These are phyloP conservation scores for Schrankia costaestrigalis DNA, from an alignment of 2,888 invertebrate species.

Conservation along the genomic window DNA sequence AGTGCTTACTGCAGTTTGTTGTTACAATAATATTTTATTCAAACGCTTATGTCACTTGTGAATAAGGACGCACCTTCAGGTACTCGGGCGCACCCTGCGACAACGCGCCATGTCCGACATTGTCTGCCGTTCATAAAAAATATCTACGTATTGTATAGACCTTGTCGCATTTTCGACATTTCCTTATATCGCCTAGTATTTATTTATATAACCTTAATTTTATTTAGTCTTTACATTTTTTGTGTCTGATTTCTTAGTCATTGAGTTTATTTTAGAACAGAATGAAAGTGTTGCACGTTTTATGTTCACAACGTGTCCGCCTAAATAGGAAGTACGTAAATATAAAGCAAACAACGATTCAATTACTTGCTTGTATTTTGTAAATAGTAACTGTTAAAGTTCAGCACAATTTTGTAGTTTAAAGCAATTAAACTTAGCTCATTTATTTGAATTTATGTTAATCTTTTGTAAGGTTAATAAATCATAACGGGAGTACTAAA, in stretches of 20 bases:
- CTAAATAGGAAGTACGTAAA: neutral
- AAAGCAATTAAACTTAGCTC: no score
- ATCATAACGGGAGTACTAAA: constrained; percentile 18
- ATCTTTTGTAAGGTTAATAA: constrained; percentile 13
- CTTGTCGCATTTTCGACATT: constrained; percentile 31
- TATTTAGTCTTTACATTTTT: constrained; percentile 21
- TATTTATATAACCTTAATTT: constrained; percentile 28
- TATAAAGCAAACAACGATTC: no score
- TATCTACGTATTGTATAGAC: constrained; percentile 27
- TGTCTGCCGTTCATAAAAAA: constrained; percentile 31
- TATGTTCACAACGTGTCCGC: constrained; percentile 1
- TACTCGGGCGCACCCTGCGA: constrained; percentile 30
- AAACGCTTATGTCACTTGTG: constrained; percentile 18
- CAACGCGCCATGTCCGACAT: constrained; percentile 22
- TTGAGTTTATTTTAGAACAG: constrained; percentile 16
- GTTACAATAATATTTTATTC: no score
- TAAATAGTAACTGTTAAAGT: no score
- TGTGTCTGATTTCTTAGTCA: constrained; percentile 13
- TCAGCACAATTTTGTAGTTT: no score
- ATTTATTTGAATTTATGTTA: constrained; percentile 3
- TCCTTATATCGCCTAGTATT: constrained; percentile 32
- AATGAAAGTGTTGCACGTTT: neutral
- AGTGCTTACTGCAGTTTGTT: no score
- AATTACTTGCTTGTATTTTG: no score
- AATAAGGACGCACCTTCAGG: constrained; percentile 7